These are phyloP conservation scores for Sicus ferrugineus DNA, from an alignment of 2,888 invertebrate genomes.

Conservation along the genomic window DNA sequence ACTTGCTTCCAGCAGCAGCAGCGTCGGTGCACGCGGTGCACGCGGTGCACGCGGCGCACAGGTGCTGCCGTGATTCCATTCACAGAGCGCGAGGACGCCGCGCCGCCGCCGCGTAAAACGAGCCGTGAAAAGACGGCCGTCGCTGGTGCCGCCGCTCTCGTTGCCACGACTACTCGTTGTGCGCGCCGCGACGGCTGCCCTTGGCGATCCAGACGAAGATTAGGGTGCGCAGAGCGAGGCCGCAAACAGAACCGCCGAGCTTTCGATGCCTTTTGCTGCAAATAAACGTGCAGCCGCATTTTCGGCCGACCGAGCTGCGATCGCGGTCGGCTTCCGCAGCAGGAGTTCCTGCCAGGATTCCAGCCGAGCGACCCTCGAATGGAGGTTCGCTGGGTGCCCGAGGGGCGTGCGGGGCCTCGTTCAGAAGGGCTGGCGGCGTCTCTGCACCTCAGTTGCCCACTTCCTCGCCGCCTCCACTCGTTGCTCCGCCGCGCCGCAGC, in stretches of 20 bases:
- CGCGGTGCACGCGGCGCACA: slow-evolving; percentile 24
- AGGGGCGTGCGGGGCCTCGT: no score
- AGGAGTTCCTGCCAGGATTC: no score
- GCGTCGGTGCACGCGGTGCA: neutral
- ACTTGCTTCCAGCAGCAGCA: neutral
- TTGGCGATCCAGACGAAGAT: slow-evolving; percentile 4
- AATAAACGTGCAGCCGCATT: no score
- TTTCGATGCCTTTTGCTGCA: no score
- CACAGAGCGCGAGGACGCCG: slow-evolving; percentile 13
- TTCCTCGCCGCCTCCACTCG: neutral
- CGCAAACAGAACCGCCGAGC: no score
- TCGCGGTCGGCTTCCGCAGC: no score
- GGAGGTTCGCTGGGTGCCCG: no score
- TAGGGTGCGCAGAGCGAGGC: no score
- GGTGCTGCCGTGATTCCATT: slow-evolving; percentile 29
- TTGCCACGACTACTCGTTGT: neutral
- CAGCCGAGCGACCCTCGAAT: no score
- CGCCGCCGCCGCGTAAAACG: slow-evolving; percentile 52
- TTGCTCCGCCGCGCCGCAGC: neutral
- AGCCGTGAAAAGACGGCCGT: slow-evolving; percentile 57
- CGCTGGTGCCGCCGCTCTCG: neutral
- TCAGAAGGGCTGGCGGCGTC: no score
- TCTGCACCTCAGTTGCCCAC: no score
- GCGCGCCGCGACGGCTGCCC: neutral
- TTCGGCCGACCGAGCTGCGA: no score